Evolutionary conservation across 2,888 invertebrate genomes (phyloP), one percentile per base, ranked within the genome.

Genomic region (Crossocerus cetratus): DNA sequence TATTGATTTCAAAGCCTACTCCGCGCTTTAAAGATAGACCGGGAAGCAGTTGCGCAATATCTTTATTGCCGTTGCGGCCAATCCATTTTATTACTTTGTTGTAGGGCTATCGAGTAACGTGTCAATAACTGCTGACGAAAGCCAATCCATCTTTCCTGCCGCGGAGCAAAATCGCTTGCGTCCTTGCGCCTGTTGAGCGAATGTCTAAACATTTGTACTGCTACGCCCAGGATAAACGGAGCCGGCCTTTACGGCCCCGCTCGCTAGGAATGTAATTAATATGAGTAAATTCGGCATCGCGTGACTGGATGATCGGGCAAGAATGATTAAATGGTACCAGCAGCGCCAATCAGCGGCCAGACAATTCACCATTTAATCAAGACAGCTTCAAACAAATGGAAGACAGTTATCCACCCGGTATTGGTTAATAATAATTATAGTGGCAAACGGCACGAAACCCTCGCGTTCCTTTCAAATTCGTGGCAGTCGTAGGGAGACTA

Each of bases 261-360:
- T 32, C 32, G 32, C 32, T n/a, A 65, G 49, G 61, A 71, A 44
- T 23, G n/a, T 53, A 44, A 69, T 23, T 57, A 55, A 53, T 56
- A 21, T 44, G 60, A 59, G 49, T 32, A 68, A 62, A 72, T 59
- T 59, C 43, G 54, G 63, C 44, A 49, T 61, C 44, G 65, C 63
- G 57, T 65, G 60, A 70, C 65, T 62, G 43, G 22, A 16, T 66
- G 16, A 63, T 74, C 61, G 54, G 18, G 32, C 54, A 13, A 20
- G 20, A 61, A 60, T 42, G 44, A 65, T 59, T 65, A 64, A 56
- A 20, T 21, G 55, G 3, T 42, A 20, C 61, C 49, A 1, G 16
- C 43, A 16, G 23, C n/a, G 18, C 21, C 55, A 20, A 65, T 59
- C 59, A 61, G 16, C 20, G 45, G 4, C 21, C 32, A 20, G 65